phyloP scores from a whole-genome alignment of 2,797 vertebrate species.

The Neostethus bicornis region DNA sequence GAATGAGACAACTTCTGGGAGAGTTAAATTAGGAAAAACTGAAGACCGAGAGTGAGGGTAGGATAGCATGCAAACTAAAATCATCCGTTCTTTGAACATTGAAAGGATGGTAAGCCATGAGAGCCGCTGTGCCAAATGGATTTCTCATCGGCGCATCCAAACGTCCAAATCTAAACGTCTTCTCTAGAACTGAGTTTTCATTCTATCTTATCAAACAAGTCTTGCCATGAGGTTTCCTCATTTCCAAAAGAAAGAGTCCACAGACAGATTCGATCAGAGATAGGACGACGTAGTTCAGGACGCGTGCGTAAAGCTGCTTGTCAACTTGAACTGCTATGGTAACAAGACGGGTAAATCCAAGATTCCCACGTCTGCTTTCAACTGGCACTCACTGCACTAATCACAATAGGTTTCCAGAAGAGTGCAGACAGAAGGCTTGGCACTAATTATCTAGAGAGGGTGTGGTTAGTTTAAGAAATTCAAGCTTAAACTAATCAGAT shows the following conservation, averaged over 20 bases:
- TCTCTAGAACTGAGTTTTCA: constrained; percentile 7
- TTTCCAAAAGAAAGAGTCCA: neutral
- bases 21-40: constrained; percentile 81
- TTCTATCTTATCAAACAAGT: neutral
- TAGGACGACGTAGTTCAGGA: constrained; percentile 14
- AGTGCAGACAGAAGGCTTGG: neutral
- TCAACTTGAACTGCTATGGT: neutral
- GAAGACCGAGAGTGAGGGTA: constrained; percentile 85
- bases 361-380: neutral
- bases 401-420: too few species aligned
- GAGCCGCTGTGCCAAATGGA: constrained; percentile 84
- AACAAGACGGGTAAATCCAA: neutral
- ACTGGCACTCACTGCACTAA: neutral
- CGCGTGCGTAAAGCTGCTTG: constrained; percentile 9
- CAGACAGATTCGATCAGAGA: neutral
- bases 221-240: neutral
- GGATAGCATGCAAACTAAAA: constrained; percentile 86
- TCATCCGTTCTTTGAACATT: constrained; percentile 86
- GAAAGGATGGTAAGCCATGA: constrained; percentile 94
- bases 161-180: constrained; percentile 26
- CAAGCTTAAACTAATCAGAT: too few species aligned
- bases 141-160: constrained; percentile 91
- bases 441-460: constrained; percentile 12
- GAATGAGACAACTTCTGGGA: constrained; percentile 77
- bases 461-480: constrained; percentile 16